Conservation (phyloP, 2,113 vertebrate species). For the Excalfactoria chinensis region DNA sequence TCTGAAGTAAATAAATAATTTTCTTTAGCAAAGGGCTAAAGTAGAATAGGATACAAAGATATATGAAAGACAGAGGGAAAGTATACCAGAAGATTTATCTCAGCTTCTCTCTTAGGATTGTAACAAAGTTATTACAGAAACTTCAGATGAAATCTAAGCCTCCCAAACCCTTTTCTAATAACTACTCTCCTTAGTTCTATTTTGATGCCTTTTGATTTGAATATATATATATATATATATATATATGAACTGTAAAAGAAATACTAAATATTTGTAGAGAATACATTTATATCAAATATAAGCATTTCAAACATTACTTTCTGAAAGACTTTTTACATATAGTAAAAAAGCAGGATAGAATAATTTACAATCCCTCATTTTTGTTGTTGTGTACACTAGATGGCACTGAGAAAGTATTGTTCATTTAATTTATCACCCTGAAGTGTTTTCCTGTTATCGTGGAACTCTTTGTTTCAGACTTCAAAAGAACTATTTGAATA, state of each 20-base stretch:
- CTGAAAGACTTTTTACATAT: neutral
- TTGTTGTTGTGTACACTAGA: constrained; percentile 62
- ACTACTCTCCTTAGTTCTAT: neutral
- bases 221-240: too few relatives aligned
- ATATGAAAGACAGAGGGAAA: neutral
- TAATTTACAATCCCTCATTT: neutral
- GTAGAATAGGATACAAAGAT: neutral
- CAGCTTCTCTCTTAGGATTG: constrained; percentile 23
- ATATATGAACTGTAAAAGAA: neutral
- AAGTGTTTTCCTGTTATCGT: neutral
- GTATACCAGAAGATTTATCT: constrained; percentile 66
- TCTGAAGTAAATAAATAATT: neutral
- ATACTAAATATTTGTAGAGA: neutral
- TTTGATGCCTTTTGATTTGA: constrained; percentile 7
- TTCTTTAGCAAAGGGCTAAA: neutral
- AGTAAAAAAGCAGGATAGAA: neutral
- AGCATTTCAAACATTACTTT: neutral
- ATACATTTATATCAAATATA: neutral
- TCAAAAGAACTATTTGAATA: neutral
- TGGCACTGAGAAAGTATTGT: constrained; percentile 64
- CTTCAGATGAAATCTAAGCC: constrained; percentile 47
- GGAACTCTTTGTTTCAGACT: constrained; percentile 1
- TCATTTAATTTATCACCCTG: neutral
- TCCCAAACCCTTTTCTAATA: constrained; percentile 29
- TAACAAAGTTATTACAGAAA: constrained; percentile 57